Conservation (phyloP, 1,140 invertebrate species). For the Musca vetustissima region DNA sequence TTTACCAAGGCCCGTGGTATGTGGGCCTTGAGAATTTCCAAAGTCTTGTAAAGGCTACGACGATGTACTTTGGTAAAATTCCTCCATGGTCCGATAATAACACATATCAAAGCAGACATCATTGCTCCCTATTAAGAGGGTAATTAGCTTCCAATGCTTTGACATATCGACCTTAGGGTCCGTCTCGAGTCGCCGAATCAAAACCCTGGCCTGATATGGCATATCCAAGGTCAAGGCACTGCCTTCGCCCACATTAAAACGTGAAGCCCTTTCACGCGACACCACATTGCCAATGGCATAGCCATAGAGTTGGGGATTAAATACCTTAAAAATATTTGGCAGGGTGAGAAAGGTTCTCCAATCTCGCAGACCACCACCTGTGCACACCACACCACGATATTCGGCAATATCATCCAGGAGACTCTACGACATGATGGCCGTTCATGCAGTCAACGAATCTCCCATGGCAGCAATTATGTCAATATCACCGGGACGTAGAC, state of each 20-base stretch:
- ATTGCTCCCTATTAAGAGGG: background rate
- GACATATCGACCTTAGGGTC: background rate
- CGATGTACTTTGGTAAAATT: background rate
- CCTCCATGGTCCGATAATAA: background rate
- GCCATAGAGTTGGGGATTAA: constrained; percentile 65
- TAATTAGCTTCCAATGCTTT: background rate
- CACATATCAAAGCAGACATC: constrained; percentile 13
- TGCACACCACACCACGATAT: constrained; percentile 55
- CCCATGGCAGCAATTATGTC: constrained; percentile 69
- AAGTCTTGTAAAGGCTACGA: background rate
- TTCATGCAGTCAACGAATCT: constrained; percentile 68
- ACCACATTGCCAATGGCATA: constrained; percentile 58
- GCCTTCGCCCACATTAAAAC: background rate
- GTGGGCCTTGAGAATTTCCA: background rate
- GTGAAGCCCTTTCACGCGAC: constrained; percentile 31
- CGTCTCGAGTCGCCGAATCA: background rate
- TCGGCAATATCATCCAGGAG: constrained; percentile 47
- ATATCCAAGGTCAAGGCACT: background rate
- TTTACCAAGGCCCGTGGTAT: background rate
- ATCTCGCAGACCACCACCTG: constrained; percentile 60
- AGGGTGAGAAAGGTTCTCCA: constrained; percentile 62
- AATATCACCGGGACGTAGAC: constrained; percentile 67
- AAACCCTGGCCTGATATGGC: constrained; percentile 1
- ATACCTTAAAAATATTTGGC: constrained; percentile 64
- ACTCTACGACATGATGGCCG: constrained; percentile 53